Evolutionary conservation across 2,113 vertebrate species (phyloP).

Genomic region (Telmatochromis sp.): DNA sequence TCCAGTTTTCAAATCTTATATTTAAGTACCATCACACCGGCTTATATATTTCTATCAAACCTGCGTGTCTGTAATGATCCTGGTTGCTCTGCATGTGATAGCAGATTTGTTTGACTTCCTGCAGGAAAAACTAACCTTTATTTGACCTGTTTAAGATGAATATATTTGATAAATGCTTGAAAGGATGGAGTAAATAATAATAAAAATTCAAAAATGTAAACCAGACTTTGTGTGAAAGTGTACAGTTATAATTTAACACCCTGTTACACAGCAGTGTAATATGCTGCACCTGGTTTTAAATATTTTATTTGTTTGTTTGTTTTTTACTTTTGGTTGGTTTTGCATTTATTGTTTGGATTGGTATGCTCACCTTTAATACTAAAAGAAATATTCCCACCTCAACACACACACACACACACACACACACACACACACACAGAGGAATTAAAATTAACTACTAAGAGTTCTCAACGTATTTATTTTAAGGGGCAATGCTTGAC

Average conservation of each 20-base stretch:
- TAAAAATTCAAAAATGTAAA: not conserved
- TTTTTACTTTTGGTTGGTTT: not conserved
- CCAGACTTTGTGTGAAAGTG: not conserved
- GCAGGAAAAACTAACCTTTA: not conserved
- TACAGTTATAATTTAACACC: not conserved
- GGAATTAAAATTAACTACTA: not conserved
- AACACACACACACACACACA: not conserved
- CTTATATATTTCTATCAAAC: not conserved
- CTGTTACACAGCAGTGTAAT: not conserved
- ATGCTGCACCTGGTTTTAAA: not conserved
- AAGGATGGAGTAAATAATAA: not conserved
- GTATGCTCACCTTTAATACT: not conserved
- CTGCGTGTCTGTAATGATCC: not conserved
- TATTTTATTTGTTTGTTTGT: not conserved
- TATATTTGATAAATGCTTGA: not conserved
- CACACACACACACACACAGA: not conserved
- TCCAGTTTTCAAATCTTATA: not conserved
- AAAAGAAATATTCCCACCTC: not conserved
- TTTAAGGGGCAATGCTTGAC: not conserved
- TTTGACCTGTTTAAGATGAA: not conserved
- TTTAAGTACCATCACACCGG: not conserved
- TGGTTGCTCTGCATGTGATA: not conserved
- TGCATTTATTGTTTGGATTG: not conserved
- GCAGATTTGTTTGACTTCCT: not conserved
- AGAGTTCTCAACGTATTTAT: not conserved